These are phyloP conservation scores for Hycleus cichorii DNA, from an alignment of 1,140 invertebrate genomes.

Conservation along the genomic window DNA sequence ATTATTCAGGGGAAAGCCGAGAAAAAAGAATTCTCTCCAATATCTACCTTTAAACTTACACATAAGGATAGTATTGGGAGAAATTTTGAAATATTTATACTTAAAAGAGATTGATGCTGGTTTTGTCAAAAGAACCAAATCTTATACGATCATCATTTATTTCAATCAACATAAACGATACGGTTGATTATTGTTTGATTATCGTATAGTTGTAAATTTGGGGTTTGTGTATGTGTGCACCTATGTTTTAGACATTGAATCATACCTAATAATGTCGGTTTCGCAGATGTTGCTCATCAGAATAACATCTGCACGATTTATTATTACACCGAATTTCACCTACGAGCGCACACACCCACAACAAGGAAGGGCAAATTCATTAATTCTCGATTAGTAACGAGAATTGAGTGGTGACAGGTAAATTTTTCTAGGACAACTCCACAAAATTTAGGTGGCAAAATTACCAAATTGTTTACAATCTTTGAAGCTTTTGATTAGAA, in stretches of 20 bases:
- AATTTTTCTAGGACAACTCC: too few relatives aligned
- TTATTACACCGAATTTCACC: neutral
- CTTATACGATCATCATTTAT: constrained; percentile 10
- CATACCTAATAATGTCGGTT: constrained; percentile 13
- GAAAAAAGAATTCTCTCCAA: too few relatives aligned
- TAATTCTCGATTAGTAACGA: too few relatives aligned
- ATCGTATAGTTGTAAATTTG: constrained; percentile 4
- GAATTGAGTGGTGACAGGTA: too few relatives aligned
- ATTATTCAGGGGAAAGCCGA: constrained; percentile 1
- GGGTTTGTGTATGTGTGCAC: neutral
- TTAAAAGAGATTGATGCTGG: neutral
- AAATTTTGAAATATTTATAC: neutral
- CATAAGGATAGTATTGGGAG: neutral
- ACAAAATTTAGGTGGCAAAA: too few relatives aligned
- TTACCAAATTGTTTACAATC: too few relatives aligned
- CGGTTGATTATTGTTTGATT: constrained; percentile 14
- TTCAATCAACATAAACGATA: constrained; percentile 9
- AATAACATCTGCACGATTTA: constrained; percentile 24
- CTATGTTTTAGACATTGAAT: too few relatives aligned
- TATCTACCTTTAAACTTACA: too few relatives aligned
- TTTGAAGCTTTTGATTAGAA: too few relatives aligned
- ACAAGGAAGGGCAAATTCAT: too few relatives aligned
- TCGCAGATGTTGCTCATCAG: constrained; percentile 16
- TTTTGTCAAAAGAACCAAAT: constrained; percentile 1
- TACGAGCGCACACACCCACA: too few relatives aligned